Evolutionary conservation across 2,797 vertebrate species (phyloP).

Genomic region (Eulemur mongoz): DNA sequence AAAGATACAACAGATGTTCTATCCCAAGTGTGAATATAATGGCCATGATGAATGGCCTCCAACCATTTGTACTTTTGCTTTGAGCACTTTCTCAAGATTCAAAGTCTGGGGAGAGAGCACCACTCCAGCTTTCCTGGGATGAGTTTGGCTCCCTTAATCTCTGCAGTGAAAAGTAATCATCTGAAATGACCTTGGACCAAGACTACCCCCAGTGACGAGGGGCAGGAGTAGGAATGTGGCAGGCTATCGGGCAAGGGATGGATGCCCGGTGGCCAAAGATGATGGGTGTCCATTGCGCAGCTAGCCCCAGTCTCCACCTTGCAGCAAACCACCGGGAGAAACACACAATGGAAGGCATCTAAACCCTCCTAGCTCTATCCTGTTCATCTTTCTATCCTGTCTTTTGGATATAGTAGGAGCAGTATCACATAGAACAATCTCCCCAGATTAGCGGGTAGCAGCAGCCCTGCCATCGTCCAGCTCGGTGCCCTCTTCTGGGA

Average conservation of each 20-base stretch:
- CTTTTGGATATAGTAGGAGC: not conserved
- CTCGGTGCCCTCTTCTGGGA: not conserved
- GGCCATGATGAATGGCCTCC: not conserved
- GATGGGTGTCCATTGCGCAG: too few relatives aligned
- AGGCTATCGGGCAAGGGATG: not conserved
- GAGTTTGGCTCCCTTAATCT: not conserved
- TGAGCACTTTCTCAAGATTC: not conserved
- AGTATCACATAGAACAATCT: not conserved
- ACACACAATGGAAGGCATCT: not conserved
- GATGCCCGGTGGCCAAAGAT: not conserved
- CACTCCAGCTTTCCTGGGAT: too few relatives aligned
- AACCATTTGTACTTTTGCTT: not conserved
- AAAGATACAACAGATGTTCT: not conserved
- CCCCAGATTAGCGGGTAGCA: accelerated
- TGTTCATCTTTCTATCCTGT: not conserved
- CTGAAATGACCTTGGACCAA: not conserved
- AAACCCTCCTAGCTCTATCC: not conserved
- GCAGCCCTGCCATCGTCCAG: not conserved
- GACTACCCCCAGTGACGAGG: not conserved
- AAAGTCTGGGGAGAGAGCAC: not conserved
- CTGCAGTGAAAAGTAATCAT: not conserved
- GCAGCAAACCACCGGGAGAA: not conserved
- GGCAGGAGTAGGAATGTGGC: not conserved
- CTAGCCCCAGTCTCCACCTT: not conserved
- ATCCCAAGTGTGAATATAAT: too few relatives aligned